Percentiles rank a stretch among this genome's conserved stretches.
phyloP scores from a whole-genome alignment of 2,888 invertebrate genomes.

The Nemotelus nigrinus region DNA sequence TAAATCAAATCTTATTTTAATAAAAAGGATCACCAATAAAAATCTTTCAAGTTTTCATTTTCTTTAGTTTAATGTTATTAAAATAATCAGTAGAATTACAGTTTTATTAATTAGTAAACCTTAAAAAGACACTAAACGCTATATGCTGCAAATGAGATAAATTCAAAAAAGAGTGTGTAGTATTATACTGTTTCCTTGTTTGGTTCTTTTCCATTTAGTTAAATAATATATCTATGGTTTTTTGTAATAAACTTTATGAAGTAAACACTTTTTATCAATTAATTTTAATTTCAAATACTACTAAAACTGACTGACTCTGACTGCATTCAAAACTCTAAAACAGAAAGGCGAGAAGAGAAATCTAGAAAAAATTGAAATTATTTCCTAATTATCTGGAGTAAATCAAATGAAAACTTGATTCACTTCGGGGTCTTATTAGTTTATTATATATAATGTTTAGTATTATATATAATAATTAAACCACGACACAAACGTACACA shows the following conservation, averaged over 20 bases:
- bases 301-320: neutral
- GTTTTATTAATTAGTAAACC: constrained; percentile 16
- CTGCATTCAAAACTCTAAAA: constrained; percentile 28
- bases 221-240: neutral
- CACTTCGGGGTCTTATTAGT: neutral
- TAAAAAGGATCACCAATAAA: constrained; percentile 39
- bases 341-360: constrained; percentile 6
- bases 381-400: constrained; percentile 31
- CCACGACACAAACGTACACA: constrained; percentile 49
- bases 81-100: constrained; percentile 12
- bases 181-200: constrained; percentile 32
- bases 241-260: neutral
- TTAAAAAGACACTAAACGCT: constrained; percentile 18
- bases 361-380: constrained; percentile 25
- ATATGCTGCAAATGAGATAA: constrained; percentile 41
- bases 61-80: neutral
- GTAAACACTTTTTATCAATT: neutral
- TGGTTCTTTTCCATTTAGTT: neutral
- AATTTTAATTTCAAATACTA: neutral
- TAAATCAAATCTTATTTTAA: neutral
- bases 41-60: neutral
- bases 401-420: neutral
- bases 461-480: constrained; percentile 44
- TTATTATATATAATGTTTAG: constrained; percentile 33
- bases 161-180: constrained; percentile 25